Conservation (phyloP, 2,113 vertebrate genomes). For the Bufo gargarizans region DNA sequence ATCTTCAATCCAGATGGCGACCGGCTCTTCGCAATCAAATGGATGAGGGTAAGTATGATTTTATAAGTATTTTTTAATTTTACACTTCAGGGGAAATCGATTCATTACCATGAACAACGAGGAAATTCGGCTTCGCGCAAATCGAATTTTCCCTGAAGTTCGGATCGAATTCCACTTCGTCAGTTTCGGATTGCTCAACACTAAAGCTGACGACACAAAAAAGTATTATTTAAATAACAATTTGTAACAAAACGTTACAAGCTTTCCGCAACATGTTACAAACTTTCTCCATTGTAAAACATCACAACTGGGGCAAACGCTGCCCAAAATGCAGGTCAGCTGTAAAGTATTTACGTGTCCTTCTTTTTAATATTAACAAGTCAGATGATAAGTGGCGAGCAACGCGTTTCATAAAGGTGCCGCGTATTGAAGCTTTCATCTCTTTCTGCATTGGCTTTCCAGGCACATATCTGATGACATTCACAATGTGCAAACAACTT, state of each 20-base stretch:
- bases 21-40: too few relatives aligned
- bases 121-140: too few relatives aligned
- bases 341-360: not conserved
- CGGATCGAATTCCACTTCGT: too few relatives aligned
- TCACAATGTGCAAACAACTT: conserved; percentile 35
- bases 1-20: too few relatives aligned
- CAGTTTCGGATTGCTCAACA: too few relatives aligned
- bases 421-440: not conserved
- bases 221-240: not conserved
- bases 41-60: too few relatives aligned
- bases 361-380: not conserved
- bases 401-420: not conserved
- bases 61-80: too few relatives aligned
- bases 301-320: not conserved
- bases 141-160: too few relatives aligned
- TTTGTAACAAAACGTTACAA: not conserved
- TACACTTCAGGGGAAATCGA: too few relatives aligned
- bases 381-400: not conserved
- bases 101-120: too few relatives aligned
- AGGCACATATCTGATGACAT: conserved; percentile 28
- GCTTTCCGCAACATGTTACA: not conserved
- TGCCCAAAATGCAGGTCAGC: not conserved
- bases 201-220: too few relatives aligned
- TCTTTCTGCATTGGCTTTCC: conserved; percentile 11
- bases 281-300: not conserved